Evolutionary conservation across 2,888 invertebrate species (phyloP), one percentile per base, ranked within the genome.

Genomic region (Orchestes rusci): DNA sequence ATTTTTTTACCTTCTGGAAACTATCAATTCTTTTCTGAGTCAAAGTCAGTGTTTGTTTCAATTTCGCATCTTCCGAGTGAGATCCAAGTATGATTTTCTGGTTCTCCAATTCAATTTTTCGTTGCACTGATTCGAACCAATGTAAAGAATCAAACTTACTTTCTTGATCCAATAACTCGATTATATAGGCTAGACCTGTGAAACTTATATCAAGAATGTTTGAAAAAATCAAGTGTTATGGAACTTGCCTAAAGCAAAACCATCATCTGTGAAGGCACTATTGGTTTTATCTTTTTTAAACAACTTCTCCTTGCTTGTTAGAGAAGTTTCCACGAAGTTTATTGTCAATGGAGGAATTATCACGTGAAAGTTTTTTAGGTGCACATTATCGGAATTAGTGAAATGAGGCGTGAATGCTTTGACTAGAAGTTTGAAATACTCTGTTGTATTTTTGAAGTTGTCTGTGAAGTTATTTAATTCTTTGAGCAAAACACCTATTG

Each of bases 201-300:
- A 30, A 17, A 35, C 8, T 38, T 23, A n/a, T 3, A 20, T 16
- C 3, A 20, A 36, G 7, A 8, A 17, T 2, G 8, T 16, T 17
- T 17, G 2, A 34, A 34, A 17, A 8, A 34, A 34, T 17, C 10
- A 27, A 27, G 2, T n/a, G 12, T 7, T 7, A 31, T 12, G 5
- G 23, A 10, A 23, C 13, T 76, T 71, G 63, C 96, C 99, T 79
- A 99, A 89, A 3, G 94, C 88, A 71, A 99, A 97, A 10, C 99
- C 99, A 69, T 99, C 99, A 68, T 99, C 97, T 8, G 95, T 94
- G 64, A 99, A 94, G 1, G 91, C 82, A 36, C 91, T 87, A 10
- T 88, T 90, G 10, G 75, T 73, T 70, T 85, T 87, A 63, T 87
- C 87, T 64, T 91, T 92, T 64, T 94, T 94, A 49, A 81, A 84